These are phyloP conservation scores for Cydia amplana DNA, from an alignment of 1,140 invertebrate species.

Conservation along the genomic window DNA sequence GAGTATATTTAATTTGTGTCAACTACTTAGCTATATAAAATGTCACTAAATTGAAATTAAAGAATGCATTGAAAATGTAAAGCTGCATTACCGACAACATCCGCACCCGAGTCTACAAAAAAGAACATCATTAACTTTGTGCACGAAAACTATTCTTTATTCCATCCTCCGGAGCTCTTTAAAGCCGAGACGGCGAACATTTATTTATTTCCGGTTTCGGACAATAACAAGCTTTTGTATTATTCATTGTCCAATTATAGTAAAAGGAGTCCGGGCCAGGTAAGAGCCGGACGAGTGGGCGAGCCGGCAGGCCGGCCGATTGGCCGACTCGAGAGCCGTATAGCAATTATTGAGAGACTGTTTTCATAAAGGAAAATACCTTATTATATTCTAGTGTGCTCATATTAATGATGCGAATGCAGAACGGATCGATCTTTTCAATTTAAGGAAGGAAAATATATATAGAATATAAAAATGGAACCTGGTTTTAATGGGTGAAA, in stretches of 20 bases:
- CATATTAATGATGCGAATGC: background rate
- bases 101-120: background rate
- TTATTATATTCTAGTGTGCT: slow-evolving; percentile 22
- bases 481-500: too few species aligned
- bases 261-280: slow-evolving; percentile 63
- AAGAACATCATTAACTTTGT: slow-evolving; percentile 5
- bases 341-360: slow-evolving; percentile 16
- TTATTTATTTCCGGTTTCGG: slow-evolving; percentile 59
- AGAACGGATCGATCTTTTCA: background rate
- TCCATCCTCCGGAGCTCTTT: background rate
- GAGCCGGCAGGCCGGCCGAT: background rate
- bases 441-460: background rate
- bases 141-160: slow-evolving; percentile 10
- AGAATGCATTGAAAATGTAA: background rate
- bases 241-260: slow-evolving; percentile 77
- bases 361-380: slow-evolving; percentile 9
- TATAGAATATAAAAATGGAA: background rate
- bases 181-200: slow-evolving; percentile 13
- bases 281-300: background rate
- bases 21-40: too few species aligned
- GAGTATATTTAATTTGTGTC: too few species aligned
- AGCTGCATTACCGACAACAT: background rate
- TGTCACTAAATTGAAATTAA: too few species aligned
- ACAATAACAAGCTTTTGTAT: slow-evolving; percentile 73
- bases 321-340: background rate